Percentiles rank a stretch among this genome's conserved stretches.
Conservation (phyloP, 2,888 invertebrate species). For the Dynastes hyllus region DNA sequence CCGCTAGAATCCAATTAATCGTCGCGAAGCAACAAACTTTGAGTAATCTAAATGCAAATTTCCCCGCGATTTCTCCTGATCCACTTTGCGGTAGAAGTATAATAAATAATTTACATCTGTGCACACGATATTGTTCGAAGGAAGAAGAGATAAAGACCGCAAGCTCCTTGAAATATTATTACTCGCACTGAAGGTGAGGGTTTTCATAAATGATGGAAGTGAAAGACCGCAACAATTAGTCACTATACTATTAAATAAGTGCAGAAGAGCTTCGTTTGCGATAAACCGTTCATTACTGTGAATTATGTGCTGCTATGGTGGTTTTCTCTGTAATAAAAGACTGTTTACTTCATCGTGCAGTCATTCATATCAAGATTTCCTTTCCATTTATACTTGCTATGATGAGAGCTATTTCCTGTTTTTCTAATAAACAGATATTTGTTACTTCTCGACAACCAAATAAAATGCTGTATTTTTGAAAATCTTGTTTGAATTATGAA, state of each 20-base stretch:
- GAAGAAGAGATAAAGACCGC: neutral
- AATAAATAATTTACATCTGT: constrained; percentile 35
- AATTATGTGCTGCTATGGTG: too few relatives aligned
- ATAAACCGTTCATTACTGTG: too few relatives aligned
- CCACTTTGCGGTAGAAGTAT: constrained; percentile 15
- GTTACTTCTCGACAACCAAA: too few relatives aligned
- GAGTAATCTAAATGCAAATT: constrained; percentile 35
- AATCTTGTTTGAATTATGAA: too few relatives aligned
- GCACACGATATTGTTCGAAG: constrained; percentile 3
- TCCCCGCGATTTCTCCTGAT: neutral
- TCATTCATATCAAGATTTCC: too few relatives aligned
- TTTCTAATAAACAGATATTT: too few relatives aligned
- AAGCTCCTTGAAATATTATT: constrained; percentile 11
- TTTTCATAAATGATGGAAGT: neutral
- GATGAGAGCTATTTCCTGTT: too few relatives aligned
- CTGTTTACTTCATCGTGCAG: too few relatives aligned
- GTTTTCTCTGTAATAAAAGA: too few relatives aligned
- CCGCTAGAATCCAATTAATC: constrained; percentile 28
- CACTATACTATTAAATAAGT: neutral
- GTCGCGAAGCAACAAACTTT: constrained; percentile 20
- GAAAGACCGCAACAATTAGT: neutral
- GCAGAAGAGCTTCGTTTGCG: too few relatives aligned
- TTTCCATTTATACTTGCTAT: too few relatives aligned
- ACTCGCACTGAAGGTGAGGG: neutral
- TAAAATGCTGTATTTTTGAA: too few relatives aligned